Evolutionary conservation across 2,888 invertebrate genomes (phyloP).

Genomic region (Drosophila suboccidentalis): DNA sequence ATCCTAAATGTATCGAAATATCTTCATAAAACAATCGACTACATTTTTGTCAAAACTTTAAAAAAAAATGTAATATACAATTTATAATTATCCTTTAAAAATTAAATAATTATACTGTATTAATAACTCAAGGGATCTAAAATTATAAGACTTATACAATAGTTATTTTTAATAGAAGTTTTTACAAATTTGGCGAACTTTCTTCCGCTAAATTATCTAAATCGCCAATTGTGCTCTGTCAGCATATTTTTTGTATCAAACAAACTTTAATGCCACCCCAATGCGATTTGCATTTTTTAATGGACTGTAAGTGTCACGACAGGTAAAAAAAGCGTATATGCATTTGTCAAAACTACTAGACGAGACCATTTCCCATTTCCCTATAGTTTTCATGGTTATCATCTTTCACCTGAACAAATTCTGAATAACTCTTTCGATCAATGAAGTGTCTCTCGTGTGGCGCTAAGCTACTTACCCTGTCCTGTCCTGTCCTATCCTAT

Average conservation of each 20-base stretch:
- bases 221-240: neutral
- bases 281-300: conserved; percentile 72
- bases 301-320: conserved; percentile 61
- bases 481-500: neutral
- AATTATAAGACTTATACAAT: too few species aligned
- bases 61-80: too few species aligned
- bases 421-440: conserved; percentile 61
- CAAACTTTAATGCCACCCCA: conserved; percentile 41
- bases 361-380: conserved; percentile 15
- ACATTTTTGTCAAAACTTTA: too few species aligned
- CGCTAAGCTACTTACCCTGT: conserved; percentile 68
- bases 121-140: too few species aligned
- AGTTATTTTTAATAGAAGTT: too few species aligned
- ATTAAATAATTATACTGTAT: too few species aligned
- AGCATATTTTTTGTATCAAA: conserved; percentile 1
- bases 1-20: too few species aligned
- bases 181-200: too few species aligned
- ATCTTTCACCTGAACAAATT: conserved; percentile 60
- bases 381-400: conserved; percentile 42
- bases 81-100: too few species aligned
- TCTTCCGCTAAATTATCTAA: too few species aligned
- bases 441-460: conserved; percentile 45
- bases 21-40: too few species aligned
- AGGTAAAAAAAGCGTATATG: conserved; percentile 38
- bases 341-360: conserved; percentile 24